phyloP scores from a whole-genome alignment of 2,888 invertebrate genomes.

The Brachylomia viminalis region DNA sequence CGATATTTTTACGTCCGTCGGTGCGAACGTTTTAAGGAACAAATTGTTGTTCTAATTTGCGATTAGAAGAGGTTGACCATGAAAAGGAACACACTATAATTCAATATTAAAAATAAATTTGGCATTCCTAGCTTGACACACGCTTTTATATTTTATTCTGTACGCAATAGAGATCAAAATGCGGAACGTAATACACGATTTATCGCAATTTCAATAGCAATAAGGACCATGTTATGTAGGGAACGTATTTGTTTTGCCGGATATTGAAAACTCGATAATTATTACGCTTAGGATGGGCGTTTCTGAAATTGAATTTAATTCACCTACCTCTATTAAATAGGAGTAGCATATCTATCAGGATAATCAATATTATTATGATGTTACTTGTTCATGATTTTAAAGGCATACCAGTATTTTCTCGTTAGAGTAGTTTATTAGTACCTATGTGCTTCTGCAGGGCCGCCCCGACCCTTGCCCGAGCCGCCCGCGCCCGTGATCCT shows the following conservation, averaged over 20 bases:
- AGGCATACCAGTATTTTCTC: not conserved
- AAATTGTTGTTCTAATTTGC: slow-evolving; percentile 21
- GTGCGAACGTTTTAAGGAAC: too few species aligned
- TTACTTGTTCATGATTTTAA: not conserved
- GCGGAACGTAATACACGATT: slow-evolving; percentile 4
- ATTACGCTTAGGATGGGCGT: slow-evolving; percentile 33
- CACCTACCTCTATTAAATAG: slow-evolving; percentile 5
- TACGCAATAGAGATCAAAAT: slow-evolving; percentile 17
- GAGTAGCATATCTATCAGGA: not conserved
- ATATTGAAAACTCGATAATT: slow-evolving; percentile 60
- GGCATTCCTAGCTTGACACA: not conserved
- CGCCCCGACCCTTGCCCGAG: too few species aligned
- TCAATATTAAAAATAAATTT: slow-evolving; percentile 11
- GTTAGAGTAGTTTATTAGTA: not conserved
- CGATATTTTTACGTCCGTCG: too few species aligned
- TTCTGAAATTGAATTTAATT: slow-evolving; percentile 48
- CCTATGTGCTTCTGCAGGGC: too few species aligned
- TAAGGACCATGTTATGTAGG: slow-evolving; percentile 20
- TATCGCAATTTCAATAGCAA: slow-evolving; percentile 27
- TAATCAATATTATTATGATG: slow-evolving; percentile 1
- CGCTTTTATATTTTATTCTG: not conserved
- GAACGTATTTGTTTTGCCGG: slow-evolving; percentile 46
- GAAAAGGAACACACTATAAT: too few species aligned
- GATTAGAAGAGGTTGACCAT: not conserved
- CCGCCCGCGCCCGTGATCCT: too few species aligned